These are phyloP conservation scores for Akabosia matsudoensis DNA, from an alignment of 1,140 invertebrate genomes.

Conservation along the genomic window DNA sequence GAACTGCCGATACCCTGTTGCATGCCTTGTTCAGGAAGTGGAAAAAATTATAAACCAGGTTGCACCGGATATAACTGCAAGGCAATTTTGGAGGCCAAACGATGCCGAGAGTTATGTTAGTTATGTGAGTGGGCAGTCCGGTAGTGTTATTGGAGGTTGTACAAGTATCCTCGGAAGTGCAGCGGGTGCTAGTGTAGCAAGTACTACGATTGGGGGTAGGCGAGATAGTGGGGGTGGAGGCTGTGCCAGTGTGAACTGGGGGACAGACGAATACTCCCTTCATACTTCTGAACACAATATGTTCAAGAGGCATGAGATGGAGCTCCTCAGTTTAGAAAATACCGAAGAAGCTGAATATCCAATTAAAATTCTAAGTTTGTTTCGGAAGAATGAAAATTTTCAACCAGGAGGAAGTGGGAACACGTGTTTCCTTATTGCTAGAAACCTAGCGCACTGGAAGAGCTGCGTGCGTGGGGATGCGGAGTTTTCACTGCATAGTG, in stretches of 20 bases:
- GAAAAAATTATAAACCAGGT: slow-evolving; percentile 37
- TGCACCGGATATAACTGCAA: slow-evolving; percentile 27
- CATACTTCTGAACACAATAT: background rate
- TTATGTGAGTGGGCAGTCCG: background rate
- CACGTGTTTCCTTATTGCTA: slow-evolving; percentile 59
- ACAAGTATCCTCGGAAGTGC: background rate
- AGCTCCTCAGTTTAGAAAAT: background rate
- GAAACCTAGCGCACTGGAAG: slow-evolving; percentile 64
- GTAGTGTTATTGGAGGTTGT: background rate
- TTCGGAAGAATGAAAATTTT: slow-evolving; percentile 29
- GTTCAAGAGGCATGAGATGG: background rate
- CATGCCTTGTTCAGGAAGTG: slow-evolving; percentile 39
- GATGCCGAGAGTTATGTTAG: slow-evolving; percentile 41
- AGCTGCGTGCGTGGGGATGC: background rate
- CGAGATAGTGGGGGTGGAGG: slow-evolving; percentile 4
- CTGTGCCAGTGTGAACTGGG: background rate
- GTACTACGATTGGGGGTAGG: background rate
- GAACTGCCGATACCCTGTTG: slow-evolving; percentile 27
- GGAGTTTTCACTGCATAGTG: slow-evolving; percentile 15
- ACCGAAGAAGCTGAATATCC: slow-evolving; percentile 14
- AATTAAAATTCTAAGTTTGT: background rate
- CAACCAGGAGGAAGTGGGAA: slow-evolving; percentile 21
- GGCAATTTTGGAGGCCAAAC: slow-evolving; percentile 43
- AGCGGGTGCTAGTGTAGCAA: slow-evolving; percentile 48
- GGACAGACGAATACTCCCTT: background rate